A percentile compares a stretch with the other conserved stretches of the same genome.
Evolutionary conservation across 2,888 invertebrate species (phyloP).

Genomic region (Drosophila fulvimacula): DNA sequence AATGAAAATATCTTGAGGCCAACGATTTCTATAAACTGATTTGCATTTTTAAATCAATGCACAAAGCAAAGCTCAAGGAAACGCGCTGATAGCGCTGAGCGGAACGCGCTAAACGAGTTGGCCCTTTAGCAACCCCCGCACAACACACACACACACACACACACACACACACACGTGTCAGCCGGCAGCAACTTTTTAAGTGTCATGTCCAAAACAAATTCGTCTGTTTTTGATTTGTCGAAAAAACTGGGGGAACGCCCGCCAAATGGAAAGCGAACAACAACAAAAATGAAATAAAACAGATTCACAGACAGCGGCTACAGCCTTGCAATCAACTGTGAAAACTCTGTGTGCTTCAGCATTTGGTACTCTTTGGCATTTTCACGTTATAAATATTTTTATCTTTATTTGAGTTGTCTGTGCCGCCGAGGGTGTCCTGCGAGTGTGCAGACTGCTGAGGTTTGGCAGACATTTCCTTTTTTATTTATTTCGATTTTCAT

Average conservation of each 20-base stretch:
- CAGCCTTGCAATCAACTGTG: constrained; percentile 62
- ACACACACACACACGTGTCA: constrained; percentile 61
- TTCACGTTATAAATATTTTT: constrained; percentile 80
- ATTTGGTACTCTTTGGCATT: constrained; percentile 53
- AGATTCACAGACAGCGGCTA: constrained; percentile 36
- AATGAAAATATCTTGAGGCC: constrained; percentile 76
- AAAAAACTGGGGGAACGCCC: constrained; percentile 69
- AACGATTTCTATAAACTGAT: constrained; percentile 66
- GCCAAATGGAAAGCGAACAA: constrained; percentile 15
- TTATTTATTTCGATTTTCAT: constrained; percentile 46
- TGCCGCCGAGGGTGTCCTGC: constrained; percentile 15
- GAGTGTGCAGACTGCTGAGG: neutral
- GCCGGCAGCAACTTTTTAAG: constrained; percentile 77
- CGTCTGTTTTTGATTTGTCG: constrained; percentile 85
- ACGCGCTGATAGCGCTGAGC: constrained; percentile 21
- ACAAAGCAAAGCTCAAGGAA: constrained; percentile 61
- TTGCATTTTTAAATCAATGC: constrained; percentile 79
- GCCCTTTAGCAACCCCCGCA: constrained; percentile 49
- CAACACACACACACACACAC: constrained; percentile 9
- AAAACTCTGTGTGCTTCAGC: constrained; percentile 41
- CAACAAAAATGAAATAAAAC: constrained; percentile 12
- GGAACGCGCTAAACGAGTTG: constrained; percentile 53
- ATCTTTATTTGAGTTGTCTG: constrained; percentile 71
- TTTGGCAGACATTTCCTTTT: constrained; percentile 51
- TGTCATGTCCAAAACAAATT: constrained; percentile 84